Base-by-base conservation (phyloP, 2,113 vertebrate species). In the Gnathonemus longibarbis region DNA sequence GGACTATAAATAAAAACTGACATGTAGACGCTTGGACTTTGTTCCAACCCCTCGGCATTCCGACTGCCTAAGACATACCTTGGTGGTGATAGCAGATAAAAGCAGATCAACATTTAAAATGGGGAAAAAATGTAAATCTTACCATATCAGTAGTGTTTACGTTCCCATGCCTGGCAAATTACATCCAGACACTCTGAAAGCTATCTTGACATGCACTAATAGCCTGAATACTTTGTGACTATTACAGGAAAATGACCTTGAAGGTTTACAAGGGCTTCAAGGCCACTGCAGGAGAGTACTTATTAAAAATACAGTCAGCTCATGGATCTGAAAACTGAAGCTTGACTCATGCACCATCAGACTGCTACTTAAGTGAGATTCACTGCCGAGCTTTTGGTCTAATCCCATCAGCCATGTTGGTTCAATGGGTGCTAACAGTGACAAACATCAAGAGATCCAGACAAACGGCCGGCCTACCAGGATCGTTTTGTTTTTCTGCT, bases 401-500 rank as follows among this genome's bases (percentile, higher is more conserved):
- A 88, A 62, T 45, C 17, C 56, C 42, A 4, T 13, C 87, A 80
- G 66, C 27, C 15, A 24, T 45, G 17, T 24, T 84, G 45, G 39
- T 42, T 39, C 42, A 45, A 48, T 24, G 83, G 24, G 21, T 48
- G 83, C 5, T 1, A 56, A 50, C 13, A 24, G 13, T 2, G 13
- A 35, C 31, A 84, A 88, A n/a, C 66, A 46, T 5, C 15, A 58
- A 21, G 27, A 45, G 7, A 46, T 24, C 19, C 27, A 83, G 53
- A 77, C 7, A 3, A 46, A 42, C 1, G 31, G 58, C 17, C 15
- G 0, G 19, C 89, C 62, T 90, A 90, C 90, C 90, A 9, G 46
- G 24, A 89, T 77, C 5, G 87, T 91, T 49, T 88, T 86, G 45
- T 91, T 89, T 91, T 93, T 95, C 83, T 94, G 94, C 11, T 93